A percentile compares a stretch with the other conserved stretches of the same genome.
phyloP scores from a whole-genome alignment of 2,797 vertebrate genomes.

The Monodelphis domestica region DNA sequence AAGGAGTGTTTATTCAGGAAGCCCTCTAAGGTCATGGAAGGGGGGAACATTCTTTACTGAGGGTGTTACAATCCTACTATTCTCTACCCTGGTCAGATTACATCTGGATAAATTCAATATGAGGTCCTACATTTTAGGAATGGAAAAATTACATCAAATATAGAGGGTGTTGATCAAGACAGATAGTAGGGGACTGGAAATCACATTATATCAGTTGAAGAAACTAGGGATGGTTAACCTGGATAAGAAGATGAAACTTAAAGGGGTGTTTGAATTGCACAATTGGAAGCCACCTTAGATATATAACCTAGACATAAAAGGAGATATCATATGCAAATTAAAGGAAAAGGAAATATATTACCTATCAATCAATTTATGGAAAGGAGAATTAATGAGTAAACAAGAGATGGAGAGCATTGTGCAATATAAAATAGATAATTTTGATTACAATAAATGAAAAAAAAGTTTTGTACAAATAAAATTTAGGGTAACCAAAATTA shows the following conservation, averaged over 20 bases:
- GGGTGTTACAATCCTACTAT: background rate
- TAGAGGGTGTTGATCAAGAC: background rate
- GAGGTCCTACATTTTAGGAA: background rate
- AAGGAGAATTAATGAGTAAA: no score
- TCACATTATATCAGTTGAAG: background rate
- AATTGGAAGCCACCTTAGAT: background rate
- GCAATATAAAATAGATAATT: no score
- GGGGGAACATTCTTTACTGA: background rate
- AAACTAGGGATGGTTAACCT: background rate
- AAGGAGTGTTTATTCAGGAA: conserved; percentile 42
- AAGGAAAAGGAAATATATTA: no score
- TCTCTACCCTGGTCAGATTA: background rate
- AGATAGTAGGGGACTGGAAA: background rate
- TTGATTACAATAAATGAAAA: no score
- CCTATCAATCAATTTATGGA: no score
- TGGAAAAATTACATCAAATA: background rate
- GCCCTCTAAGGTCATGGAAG: background rate
- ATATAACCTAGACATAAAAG: no score
- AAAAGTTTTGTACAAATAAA: no score
- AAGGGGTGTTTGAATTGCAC: background rate
- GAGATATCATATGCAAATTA: no score
- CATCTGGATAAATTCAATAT: background rate
- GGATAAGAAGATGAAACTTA: background rate
- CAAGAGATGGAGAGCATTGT: no score
- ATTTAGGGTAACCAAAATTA: no score